These are phyloP conservation scores for Ptychodera flava DNA, from an alignment of 35 echinoderm and acorn worm species.

Conservation along the genomic window DNA sequence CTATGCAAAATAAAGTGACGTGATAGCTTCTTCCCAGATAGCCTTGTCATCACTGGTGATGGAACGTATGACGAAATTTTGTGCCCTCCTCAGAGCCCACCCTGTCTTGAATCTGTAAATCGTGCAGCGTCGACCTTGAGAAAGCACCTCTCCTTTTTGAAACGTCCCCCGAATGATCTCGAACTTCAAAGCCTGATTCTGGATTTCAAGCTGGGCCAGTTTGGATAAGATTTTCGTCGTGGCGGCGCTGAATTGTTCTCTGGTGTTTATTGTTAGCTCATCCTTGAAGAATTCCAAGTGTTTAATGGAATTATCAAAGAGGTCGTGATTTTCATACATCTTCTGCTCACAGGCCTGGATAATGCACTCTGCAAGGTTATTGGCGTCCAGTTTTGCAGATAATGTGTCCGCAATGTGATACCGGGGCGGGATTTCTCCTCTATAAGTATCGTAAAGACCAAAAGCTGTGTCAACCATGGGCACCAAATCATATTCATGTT, in stretches of 20 bases:
- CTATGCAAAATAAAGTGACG: not conserved
- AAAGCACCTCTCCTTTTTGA: not conserved
- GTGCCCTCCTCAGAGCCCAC: not conserved
- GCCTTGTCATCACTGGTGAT: not conserved
- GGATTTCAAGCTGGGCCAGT: not conserved
- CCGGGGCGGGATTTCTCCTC: not conserved
- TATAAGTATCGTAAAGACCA: not conserved
- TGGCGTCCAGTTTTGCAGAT: not conserved
- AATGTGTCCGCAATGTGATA: not conserved
- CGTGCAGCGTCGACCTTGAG: not conserved
- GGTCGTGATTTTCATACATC: not conserved
- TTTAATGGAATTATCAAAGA: not conserved
- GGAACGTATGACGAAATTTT: not conserved
- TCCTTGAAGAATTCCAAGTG: not conserved
- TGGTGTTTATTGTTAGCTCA: not conserved
- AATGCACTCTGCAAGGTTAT: not conserved
- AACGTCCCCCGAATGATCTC: not conserved
- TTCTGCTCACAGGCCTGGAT: not conserved
- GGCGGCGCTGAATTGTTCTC: not conserved
- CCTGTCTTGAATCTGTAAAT: not conserved
- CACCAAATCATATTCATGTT: not conserved
- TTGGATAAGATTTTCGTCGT: not conserved
- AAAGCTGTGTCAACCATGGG: not conserved
- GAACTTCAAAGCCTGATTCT: not conserved
- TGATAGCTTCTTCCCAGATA: not conserved